Percentiles rank a stretch among this genome's conserved stretches.
phyloP scores from a whole-genome alignment of 2,113 vertebrate genomes.

The Phaethon lepturus region DNA sequence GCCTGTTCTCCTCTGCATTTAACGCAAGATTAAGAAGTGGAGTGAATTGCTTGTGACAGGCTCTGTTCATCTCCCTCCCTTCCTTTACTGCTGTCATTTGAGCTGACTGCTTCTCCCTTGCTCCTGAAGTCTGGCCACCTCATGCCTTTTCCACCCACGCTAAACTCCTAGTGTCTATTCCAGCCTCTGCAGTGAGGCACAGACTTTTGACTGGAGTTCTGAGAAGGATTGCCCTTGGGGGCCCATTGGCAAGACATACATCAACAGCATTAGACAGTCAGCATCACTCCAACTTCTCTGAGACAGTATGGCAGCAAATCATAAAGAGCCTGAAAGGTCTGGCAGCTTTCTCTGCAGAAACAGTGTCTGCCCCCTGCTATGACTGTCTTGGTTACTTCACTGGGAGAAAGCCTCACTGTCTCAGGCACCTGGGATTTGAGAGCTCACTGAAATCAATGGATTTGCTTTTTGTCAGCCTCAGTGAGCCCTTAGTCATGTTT shows the following conservation, averaged over 20 bases:
- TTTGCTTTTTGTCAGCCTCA: neutral
- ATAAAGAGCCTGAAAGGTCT: neutral
- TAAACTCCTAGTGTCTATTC: neutral
- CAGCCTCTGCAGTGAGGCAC: fast-evolving
- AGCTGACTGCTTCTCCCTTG: neutral
- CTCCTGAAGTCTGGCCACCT: neutral
- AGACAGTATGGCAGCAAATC: neutral
- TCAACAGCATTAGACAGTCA: neutral
- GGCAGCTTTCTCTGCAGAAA: neutral
- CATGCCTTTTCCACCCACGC: neutral
- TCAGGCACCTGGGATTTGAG: neutral
- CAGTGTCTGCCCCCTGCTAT: too few relatives aligned
- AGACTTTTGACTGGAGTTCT: neutral
- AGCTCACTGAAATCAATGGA: neutral
- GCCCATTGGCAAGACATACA: neutral
- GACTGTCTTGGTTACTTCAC: neutral
- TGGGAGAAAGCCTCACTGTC: neutral
- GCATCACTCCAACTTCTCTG: neutral
- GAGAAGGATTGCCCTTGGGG: fast-evolving
- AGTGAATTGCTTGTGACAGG: neutral
- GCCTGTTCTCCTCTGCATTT: neutral
- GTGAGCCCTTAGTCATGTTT: neutral
- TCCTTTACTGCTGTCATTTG: neutral
- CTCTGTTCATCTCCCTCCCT: neutral
- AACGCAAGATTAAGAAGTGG: neutral